A percentile compares a stretch with the other conserved stretches of the same genome.
phyloP scores from a whole-genome alignment of 2,113 vertebrate genomes.

The Notechis scutatus region DNA sequence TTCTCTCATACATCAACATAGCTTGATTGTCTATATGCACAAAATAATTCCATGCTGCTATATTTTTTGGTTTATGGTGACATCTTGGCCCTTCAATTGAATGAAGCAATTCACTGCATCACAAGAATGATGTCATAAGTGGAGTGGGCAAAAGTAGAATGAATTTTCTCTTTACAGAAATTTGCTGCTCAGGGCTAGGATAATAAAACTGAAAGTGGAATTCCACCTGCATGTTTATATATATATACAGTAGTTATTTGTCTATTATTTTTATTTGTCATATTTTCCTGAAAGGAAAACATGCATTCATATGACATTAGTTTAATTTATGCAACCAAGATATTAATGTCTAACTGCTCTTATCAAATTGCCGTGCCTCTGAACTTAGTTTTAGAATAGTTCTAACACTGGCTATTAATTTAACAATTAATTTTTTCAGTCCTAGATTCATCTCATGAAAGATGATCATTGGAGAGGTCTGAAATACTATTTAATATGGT shows the following conservation, averaged over 20 bases:
- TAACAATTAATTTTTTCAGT: constrained; percentile 24
- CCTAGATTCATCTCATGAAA: constrained; percentile 28
- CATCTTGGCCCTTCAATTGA: background rate
- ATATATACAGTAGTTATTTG: background rate
- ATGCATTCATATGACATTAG: background rate
- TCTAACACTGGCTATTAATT: constrained; percentile 40
- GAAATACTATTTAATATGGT: constrained; percentile 43
- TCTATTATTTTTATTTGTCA: background rate
- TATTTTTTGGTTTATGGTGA: too few species aligned
- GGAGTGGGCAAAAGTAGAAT: background rate
- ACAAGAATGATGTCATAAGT: background rate
- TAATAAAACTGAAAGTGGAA: background rate
- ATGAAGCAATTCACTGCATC: background rate
- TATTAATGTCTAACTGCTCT: background rate
- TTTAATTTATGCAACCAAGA: constrained; percentile 2
- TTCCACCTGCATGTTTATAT: background rate
- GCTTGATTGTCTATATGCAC: background rate
- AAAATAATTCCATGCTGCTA: background rate
- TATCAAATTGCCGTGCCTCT: background rate
- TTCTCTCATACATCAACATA: background rate
- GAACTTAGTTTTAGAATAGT: background rate
- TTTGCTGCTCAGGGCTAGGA: background rate
- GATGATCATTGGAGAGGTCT: constrained; percentile 15
- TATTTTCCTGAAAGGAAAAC: constrained; percentile 9
- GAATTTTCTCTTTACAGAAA: background rate